Evolutionary conservation across 2,797 vertebrate genomes (phyloP).

Genomic region (Bovichtus variegatus): DNA sequence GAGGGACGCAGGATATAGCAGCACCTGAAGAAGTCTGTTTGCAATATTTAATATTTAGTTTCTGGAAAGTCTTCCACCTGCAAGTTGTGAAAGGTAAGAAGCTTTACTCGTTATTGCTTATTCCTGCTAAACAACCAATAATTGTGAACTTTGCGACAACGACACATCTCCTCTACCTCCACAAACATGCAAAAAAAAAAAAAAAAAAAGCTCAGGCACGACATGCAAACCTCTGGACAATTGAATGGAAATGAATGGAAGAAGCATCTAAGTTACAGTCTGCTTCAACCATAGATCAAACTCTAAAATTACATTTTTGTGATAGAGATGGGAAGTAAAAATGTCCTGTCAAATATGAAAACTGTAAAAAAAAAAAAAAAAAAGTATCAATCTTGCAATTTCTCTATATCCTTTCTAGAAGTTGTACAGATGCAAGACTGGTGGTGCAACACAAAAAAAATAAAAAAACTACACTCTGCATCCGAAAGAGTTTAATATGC

Average conservation of each 20-base stretch:
- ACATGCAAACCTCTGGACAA: neutral
- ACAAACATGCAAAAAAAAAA: neutral
- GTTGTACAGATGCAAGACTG: neutral
- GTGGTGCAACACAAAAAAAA: neutral
- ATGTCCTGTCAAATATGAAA: neutral
- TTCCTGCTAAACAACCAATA: neutral
- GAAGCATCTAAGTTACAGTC: neutral
- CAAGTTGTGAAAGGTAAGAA: slow-evolving; percentile 28
- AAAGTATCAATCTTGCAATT: neutral
- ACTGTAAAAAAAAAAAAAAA: neutral
- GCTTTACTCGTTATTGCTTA: neutral
- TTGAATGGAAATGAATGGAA: neutral
- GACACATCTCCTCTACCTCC: neutral
- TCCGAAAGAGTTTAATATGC: slow-evolving; percentile 8
- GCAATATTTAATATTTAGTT: neutral
- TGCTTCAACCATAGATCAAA: neutral
- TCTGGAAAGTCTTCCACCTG: neutral
- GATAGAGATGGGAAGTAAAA: neutral
- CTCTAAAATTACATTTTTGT: neutral
- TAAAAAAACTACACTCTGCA: slow-evolving; percentile 1
- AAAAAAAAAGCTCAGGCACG: neutral
- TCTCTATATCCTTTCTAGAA: neutral
- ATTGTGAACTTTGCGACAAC: neutral
- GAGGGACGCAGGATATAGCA: neutral
- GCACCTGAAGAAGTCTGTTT: neutral